Evolutionary conservation across 2,888 invertebrate species (phyloP), one percentile per base, ranked within the genome.

Genomic region (Drosophila vallismaia): DNA sequence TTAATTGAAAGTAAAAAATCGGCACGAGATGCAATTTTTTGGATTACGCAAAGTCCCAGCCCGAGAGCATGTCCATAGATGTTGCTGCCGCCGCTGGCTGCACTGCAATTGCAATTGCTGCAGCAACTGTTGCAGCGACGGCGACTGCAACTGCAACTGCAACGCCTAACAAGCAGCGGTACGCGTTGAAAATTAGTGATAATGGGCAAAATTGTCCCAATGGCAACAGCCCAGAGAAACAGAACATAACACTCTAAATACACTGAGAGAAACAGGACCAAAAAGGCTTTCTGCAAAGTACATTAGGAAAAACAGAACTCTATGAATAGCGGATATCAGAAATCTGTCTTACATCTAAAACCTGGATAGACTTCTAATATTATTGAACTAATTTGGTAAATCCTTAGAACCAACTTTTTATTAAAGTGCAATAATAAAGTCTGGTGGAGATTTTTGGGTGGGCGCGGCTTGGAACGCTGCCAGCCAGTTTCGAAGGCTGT

Each of bases 131-230:
- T 28, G 36, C 64, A 9, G n/a, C 10, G 38, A 8, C 53, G 5
- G 54, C 14, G 10, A 14, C 50, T 26, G 44, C 36, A 44, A 19
- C 53, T 12, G 57, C 42, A 51, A 57, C 52, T 51, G 57, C 72
- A 54, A 68, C 66, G 86, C 70, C 74, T 77, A 87, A 85, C 76
- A 80, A 86, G 87, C 75, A 75, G 60, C 75, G 68, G 56, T 75
- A 70, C 74, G 79, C 88, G 73, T 76, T 74, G 67, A 70, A 72
- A 88, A 88, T 86, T 86, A 81, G 89, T 79, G 86, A 88, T 86
- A 86, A 88, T 86, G 76, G 86, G 71, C 85, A 80, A 86, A 84
- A 88, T 84, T 88, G 86, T 86, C 73, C 81, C 85, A 86, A 79
- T 84, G 85, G 74, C 74, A 88, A 60, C 63, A 70, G 58, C 59